phyloP scores from a whole-genome alignment of 1,140 invertebrate species.

The Nephila pilipes region DNA sequence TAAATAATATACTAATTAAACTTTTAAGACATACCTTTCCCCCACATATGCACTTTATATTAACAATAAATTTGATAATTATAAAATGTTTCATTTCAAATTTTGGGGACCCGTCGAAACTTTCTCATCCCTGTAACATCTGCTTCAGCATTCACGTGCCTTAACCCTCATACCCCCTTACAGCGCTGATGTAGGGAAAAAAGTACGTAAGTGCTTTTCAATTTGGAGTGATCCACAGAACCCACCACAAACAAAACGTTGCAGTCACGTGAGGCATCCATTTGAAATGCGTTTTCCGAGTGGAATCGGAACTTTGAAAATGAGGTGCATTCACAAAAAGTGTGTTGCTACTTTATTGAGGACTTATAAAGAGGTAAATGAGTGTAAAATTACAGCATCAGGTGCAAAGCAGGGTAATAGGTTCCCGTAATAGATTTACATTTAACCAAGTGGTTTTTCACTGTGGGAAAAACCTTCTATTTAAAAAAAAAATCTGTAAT shows the following conservation, averaged over 20 bases:
- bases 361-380: neutral
- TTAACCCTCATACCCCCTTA: neutral
- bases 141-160: neutral
- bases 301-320: neutral
- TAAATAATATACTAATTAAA: too few relatives aligned
- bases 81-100: too few relatives aligned
- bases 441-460: neutral
- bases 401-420: neutral
- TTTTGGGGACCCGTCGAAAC: too few relatives aligned
- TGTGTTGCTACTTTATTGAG: neutral
- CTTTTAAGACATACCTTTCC: too few relatives aligned
- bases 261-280: neutral
- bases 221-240: neutral
- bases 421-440: neutral
- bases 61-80: too few relatives aligned
- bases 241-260: neutral
- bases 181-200: neutral
- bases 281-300: neutral
- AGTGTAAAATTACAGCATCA: neutral
- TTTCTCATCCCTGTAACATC: constrained; percentile 51
- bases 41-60: too few relatives aligned
- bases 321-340: neutral
- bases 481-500: too few relatives aligned
- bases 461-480: neutral
- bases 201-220: neutral